These are phyloP conservation scores for Copidosoma aretas DNA, from an alignment of 2,888 invertebrate genomes.

Conservation along the genomic window DNA sequence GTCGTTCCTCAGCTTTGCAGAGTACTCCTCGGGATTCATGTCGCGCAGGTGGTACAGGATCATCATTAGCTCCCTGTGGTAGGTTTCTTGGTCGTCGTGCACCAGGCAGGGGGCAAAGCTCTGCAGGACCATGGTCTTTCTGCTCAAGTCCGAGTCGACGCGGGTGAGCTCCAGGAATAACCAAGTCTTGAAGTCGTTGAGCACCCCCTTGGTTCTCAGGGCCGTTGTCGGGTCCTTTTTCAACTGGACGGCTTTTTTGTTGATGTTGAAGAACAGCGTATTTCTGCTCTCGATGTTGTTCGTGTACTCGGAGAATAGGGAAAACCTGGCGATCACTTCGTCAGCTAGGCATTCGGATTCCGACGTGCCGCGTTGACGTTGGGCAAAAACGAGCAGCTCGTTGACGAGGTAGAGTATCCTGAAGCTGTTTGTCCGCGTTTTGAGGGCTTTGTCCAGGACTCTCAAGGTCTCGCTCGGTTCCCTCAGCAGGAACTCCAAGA, in stretches of 20 bases:
- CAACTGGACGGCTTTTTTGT: slow-evolving; percentile 48
- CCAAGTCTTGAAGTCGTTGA: slow-evolving; percentile 50
- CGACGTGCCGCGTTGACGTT: slow-evolving; percentile 40
- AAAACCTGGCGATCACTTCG: slow-evolving; percentile 47
- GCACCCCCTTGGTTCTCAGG: slow-evolving; percentile 5
- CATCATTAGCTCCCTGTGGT: too few relatives aligned
- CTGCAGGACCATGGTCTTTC: slow-evolving; percentile 48
- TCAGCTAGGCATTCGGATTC: slow-evolving; percentile 43
- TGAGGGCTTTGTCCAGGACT: slow-evolving; percentile 44
- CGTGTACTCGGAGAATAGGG: slow-evolving; percentile 40
- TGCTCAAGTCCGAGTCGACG: slow-evolving; percentile 40
- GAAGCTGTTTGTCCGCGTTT: slow-evolving; percentile 44
- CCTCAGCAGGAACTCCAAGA: slow-evolving; percentile 52
- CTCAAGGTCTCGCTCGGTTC: slow-evolving; percentile 47
- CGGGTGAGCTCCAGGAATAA: too few relatives aligned
- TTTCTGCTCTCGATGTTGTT: slow-evolving; percentile 47
- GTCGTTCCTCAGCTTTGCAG: slow-evolving; percentile 10
- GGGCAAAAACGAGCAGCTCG: slow-evolving; percentile 51
- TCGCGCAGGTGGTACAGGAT: slow-evolving; percentile 37
- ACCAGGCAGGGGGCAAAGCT: slow-evolving; percentile 53
- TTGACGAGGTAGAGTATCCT: slow-evolving; percentile 51
- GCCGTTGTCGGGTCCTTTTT: slow-evolving; percentile 47
- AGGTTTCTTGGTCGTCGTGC: slow-evolving; percentile 26
- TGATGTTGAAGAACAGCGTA: slow-evolving; percentile 52
- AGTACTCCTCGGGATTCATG: slow-evolving; percentile 1